A percentile compares a stretch with the other conserved stretches of the same genome.
phyloP scores from a whole-genome alignment of 2,888 invertebrate genomes.

The Gryllus longicercus region DNA sequence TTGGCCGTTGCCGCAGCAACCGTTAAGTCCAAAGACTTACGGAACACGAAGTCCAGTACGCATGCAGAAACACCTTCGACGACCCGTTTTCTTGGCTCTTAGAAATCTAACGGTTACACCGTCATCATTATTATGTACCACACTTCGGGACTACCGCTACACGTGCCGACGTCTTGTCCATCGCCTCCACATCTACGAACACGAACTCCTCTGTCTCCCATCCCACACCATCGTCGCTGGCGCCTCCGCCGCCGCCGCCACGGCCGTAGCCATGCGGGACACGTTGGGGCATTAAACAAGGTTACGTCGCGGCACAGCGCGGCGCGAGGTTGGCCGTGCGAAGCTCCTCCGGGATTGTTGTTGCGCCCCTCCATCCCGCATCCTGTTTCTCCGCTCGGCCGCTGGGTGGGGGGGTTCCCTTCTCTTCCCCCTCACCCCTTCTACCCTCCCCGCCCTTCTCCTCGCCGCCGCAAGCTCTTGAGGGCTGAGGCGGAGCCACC shows the following conservation, averaged over 20 bases:
- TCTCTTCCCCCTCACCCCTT: not conserved
- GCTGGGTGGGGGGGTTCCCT: not conserved
- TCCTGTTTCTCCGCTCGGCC: not conserved
- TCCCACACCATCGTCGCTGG: not conserved
- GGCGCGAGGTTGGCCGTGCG: not conserved
- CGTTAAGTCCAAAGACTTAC: no score
- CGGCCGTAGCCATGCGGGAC: not conserved
- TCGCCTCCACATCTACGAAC: no score
- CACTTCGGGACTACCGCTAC: no score
- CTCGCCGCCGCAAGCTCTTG: not conserved
- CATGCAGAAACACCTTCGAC: no score
- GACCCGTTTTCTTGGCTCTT: no score
- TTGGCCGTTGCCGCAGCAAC: no score
- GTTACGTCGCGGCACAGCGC: not conserved
- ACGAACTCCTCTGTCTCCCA: not conserved
- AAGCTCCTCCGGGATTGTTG: not conserved
- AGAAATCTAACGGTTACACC: no score
- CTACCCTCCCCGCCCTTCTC: not conserved
- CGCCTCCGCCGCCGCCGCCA: not conserved
- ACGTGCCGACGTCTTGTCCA: no score
- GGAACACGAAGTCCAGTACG: no score
- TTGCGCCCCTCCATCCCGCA: not conserved
- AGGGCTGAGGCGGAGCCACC: not conserved
- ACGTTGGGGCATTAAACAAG: slow-evolving; percentile 1
- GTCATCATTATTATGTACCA: no score